phyloP scores from a whole-genome alignment of 1,140 invertebrate genomes.

The Neelides sp. region DNA sequence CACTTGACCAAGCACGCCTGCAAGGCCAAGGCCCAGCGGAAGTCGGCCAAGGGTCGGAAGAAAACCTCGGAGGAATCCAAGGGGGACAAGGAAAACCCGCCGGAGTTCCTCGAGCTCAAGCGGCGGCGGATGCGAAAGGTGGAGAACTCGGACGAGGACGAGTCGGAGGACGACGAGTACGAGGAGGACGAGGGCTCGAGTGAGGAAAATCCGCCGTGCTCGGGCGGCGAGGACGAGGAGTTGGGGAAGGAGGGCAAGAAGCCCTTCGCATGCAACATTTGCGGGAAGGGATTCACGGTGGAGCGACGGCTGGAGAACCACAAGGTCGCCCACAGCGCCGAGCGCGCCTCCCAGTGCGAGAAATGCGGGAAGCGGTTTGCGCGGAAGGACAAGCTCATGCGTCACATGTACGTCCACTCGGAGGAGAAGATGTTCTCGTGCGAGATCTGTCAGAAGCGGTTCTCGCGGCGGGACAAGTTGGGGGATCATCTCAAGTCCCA shows the following conservation, averaged over 20 bases:
- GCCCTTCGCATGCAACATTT: slow-evolving; percentile 9
- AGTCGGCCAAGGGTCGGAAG: not conserved
- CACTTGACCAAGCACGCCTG: slow-evolving; percentile 8
- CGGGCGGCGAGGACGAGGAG: no score
- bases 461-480: slow-evolving; percentile 20
- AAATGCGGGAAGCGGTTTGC: slow-evolving; percentile 21
- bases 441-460: slow-evolving; percentile 19
- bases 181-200: no score
- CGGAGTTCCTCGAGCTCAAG: not conserved
- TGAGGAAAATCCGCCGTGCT: no score
- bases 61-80: not conserved
- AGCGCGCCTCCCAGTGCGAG: slow-evolving; percentile 17
- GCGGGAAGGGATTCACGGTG: slow-evolving; percentile 15
- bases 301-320: slow-evolving; percentile 15
- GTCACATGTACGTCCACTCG: slow-evolving; percentile 21
- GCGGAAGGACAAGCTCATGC: slow-evolving; percentile 15
- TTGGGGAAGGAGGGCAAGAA: no score
- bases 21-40: not conserved
- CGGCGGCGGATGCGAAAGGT: not conserved
- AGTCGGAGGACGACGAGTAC: no score
- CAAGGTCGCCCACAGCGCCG: slow-evolving; percentile 3
- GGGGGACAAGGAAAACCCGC: not conserved
- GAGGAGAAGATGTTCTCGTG: slow-evolving; percentile 26
- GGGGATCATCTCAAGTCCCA: slow-evolving; percentile 19
- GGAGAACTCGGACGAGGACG: no score